A percentile compares a stretch with the other conserved stretches of the same genome.
phyloP scores from a whole-genome alignment of 2,797 vertebrate species.

The Avahi laniger region DNA sequence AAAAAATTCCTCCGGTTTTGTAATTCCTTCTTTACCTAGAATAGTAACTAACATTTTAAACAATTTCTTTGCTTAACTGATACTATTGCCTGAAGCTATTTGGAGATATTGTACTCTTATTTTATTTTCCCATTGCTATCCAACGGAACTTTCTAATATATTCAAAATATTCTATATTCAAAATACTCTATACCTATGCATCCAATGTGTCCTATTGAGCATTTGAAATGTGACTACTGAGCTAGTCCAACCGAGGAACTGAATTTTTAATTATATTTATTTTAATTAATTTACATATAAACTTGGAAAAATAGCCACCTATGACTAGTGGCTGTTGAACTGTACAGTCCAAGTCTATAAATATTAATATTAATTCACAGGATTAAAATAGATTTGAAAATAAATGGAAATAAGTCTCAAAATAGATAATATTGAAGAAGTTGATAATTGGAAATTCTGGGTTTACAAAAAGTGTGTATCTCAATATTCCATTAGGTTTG shows the following conservation, averaged over 20 bases:
- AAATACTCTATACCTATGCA: not conserved
- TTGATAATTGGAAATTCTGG: not conserved
- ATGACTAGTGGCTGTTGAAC: not conserved
- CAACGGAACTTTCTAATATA: not conserved
- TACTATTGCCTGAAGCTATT: not conserved
- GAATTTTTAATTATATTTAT: constrained; percentile 18
- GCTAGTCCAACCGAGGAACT: not conserved
- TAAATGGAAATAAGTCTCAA: not conserved
- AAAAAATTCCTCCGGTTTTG: not conserved
- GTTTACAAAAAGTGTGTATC: constrained; percentile 17
- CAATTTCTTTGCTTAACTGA: not conserved
- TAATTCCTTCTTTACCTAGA: constrained; percentile 1
- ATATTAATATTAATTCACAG: not conserved
- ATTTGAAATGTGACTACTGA: not conserved
- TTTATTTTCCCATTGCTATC: not conserved
- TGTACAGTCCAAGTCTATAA: not conserved
- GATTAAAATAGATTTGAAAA: not conserved
- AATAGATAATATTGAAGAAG: not conserved
- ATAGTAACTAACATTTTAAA: constrained; percentile 30
- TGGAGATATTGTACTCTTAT: not conserved
- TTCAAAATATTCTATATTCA: not conserved
- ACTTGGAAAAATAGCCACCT: not conserved
- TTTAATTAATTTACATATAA: constrained; percentile 37
- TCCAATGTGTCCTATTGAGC: not conserved
- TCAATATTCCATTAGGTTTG: not conserved